Evolutionary conservation across 1,140 invertebrate genomes (phyloP).

Genomic region (Chrysopa pallens): DNA sequence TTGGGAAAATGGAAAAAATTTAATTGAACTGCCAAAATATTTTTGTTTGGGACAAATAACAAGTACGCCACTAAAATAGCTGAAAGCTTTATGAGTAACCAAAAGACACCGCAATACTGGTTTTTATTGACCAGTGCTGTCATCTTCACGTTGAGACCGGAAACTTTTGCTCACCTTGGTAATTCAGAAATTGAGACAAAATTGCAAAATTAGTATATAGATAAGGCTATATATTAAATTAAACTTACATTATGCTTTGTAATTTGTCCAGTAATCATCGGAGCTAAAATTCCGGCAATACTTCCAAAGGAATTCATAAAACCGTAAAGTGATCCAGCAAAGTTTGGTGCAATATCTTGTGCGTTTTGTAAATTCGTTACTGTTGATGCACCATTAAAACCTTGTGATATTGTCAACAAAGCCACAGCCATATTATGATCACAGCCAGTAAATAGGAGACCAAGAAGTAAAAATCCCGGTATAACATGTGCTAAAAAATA

Average conservation of each 20-base stretch:
- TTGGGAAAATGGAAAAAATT: too few relatives aligned
- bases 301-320: conserved; percentile 55
- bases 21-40: too few relatives aligned
- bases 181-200: too few relatives aligned
- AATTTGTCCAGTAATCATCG: conserved; percentile 45
- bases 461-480: conserved; percentile 44
- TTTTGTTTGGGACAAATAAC: too few relatives aligned
- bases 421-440: conserved; percentile 38
- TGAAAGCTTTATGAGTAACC: too few relatives aligned
- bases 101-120: too few relatives aligned
- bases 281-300: conserved; percentile 53
- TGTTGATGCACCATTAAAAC: conserved; percentile 66
- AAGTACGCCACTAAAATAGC: too few relatives aligned
- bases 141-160: too few relatives aligned
- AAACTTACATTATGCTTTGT: conserved; percentile 38
- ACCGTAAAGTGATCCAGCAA: conserved; percentile 56
- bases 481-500: conserved; percentile 41
- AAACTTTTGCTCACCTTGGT: too few relatives aligned
- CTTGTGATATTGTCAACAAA: conserved; percentile 53
- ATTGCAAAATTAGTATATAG: too few relatives aligned
- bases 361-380: conserved; percentile 70
- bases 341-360: conserved; percentile 67
- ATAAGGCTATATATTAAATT: too few relatives aligned
- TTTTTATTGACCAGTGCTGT: too few relatives aligned
- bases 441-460: conserved; percentile 46